Percentiles rank a stretch among this genome's conserved stretches.
phyloP scores from a whole-genome alignment of 2,888 invertebrate species.

The Celastrina argiolus region DNA sequence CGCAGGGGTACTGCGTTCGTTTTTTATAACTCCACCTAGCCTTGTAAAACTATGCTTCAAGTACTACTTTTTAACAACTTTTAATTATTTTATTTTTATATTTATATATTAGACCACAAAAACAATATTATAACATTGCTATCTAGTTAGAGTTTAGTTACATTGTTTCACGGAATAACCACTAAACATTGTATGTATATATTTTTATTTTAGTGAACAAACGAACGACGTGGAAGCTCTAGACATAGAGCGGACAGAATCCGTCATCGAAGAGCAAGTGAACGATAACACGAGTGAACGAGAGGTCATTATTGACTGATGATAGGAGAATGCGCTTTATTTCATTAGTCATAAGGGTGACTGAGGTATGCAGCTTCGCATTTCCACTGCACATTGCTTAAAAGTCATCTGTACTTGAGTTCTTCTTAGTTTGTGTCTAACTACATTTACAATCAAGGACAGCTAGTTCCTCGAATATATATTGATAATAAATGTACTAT shows the following conservation, averaged over 20 bases:
- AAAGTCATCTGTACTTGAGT: neutral
- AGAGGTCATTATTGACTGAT: constrained; percentile 54
- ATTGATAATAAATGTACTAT: too few species aligned
- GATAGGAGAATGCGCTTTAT: constrained; percentile 34
- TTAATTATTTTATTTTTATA: too few species aligned
- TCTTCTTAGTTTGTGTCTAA: neutral
- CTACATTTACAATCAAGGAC: neutral
- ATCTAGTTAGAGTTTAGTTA: too few species aligned
- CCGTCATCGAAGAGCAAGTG: constrained; percentile 51
- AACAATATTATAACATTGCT: too few species aligned
- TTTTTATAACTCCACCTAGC: too few species aligned
- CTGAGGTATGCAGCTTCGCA: constrained; percentile 24
- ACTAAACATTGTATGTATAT: constrained; percentile 1
- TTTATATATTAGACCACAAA: too few species aligned
- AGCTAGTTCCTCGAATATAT: neutral
- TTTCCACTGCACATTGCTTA: constrained; percentile 14
- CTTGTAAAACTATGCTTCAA: too few species aligned
- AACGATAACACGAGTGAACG: constrained; percentile 34
- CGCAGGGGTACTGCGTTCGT: too few species aligned
- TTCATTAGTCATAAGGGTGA: constrained; percentile 34
- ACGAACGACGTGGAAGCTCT: constrained; percentile 48
- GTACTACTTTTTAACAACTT: too few species aligned
- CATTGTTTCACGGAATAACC: too few species aligned
- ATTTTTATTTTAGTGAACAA: constrained; percentile 45
- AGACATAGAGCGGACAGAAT: constrained; percentile 62